These are phyloP conservation scores for Falco berigora DNA, from an alignment of 2,797 vertebrate species.

Conservation along the genomic window DNA sequence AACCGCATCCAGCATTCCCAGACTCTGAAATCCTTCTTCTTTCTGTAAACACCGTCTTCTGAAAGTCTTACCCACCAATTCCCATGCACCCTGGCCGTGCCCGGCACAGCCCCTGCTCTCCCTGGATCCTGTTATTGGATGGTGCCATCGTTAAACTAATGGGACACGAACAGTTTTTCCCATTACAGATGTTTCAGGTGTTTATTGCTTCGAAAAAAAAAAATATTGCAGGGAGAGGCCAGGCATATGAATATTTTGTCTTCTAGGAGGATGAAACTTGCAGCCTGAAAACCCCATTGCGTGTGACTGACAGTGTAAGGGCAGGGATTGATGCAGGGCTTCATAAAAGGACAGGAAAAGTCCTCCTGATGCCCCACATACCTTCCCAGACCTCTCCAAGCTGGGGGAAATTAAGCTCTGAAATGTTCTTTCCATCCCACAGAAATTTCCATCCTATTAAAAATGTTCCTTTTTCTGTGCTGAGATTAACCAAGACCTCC, in stretches of 20 bases:
- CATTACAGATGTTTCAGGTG: background rate
- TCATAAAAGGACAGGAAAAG: background rate
- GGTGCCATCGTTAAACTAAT: rapidly evolving
- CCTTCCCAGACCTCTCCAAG: background rate
- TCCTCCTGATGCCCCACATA: background rate
- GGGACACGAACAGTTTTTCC: background rate
- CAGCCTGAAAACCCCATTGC: background rate
- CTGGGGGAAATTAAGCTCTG: background rate
- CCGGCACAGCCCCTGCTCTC: background rate
- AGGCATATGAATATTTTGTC: background rate
- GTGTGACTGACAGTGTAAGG: rapidly evolving
- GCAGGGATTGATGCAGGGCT: background rate
- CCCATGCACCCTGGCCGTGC: background rate
- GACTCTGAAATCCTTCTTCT: background rate
- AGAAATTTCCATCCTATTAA: background rate
- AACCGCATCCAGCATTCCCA: background rate
- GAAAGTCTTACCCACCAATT: background rate
- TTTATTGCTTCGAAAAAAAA: background rate
- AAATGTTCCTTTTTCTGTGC: background rate
- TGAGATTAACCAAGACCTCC: background rate
- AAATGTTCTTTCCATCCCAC: background rate
- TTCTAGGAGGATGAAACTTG: background rate
- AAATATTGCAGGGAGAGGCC: background rate
- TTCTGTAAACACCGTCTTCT: background rate
- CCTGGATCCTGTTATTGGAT: rapidly evolving